Base-by-base conservation (phyloP, 2,797 vertebrate species). In the Enteromius viviparus region DNA sequence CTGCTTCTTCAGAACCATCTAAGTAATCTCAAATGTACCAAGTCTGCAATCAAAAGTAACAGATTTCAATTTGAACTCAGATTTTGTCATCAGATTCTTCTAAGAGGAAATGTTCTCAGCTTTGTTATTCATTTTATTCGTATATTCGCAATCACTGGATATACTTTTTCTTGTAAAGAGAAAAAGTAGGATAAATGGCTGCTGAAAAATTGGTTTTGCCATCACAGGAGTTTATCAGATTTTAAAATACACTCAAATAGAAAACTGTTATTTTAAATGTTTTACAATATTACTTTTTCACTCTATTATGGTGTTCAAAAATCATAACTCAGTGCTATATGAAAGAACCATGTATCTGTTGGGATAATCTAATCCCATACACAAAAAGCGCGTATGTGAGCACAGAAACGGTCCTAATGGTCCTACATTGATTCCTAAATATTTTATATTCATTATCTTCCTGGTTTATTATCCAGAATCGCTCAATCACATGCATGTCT, bases 401-500 rank as follows among this genome's bases (percentile, higher is more conserved):
- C 53, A 14, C 26, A 62, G 11, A 12, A 80, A 60, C n/a, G n/a
- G 53, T n/a, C 68, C 37, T 70, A 23, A 78, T 47, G 42, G 70
- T 49, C 14, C 68, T n/a, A 5, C 64, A 62, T 29, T 37, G 72
- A 66, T 23, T 79, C 49, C 62, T 75, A 29, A 47, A 76, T 66
- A 58, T 75, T 62, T 81, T 64, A 62, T 68, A 70, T 76, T 26
- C 42, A 68, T 53, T 75, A 9, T 66, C 81, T 83, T 83, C 78
- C 75, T 21, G 69, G 75, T 84, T 32, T 5, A n/a, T 49, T n/a
- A 75, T 85, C 58, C 60, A 70, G 26, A 58, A 65, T 17, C 66
- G 47, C 87, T 88, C 65, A 86, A 84, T 85, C 85, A 80, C 86
- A 89, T 82, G 86, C 86, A 89, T 78, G 71, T 76, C 81, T 78